A percentile compares a stretch with the other conserved stretches of the same genome.
Conservation (phyloP, 1,140 invertebrate genomes). For the Neodiprion lecontei region DNA sequence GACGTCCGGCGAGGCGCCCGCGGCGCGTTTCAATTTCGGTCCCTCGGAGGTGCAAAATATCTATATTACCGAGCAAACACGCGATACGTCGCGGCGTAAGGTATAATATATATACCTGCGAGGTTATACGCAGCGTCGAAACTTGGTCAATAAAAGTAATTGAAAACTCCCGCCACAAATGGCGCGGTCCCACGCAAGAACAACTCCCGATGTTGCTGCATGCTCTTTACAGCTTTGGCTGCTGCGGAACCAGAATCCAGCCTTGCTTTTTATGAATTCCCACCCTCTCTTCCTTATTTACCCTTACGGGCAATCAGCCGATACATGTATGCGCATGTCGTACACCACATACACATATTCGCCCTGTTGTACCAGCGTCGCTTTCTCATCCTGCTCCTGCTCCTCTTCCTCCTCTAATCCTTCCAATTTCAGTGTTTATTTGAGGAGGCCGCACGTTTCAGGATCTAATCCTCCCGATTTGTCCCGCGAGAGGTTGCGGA, state of each 20-base stretch:
- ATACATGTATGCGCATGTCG: too few species aligned
- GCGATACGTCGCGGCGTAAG: not conserved
- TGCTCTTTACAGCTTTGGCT: too few species aligned
- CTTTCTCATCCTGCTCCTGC: too few species aligned
- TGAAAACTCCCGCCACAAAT: not conserved
- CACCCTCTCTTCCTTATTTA: too few species aligned
- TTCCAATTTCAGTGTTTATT: constrained; percentile 5
- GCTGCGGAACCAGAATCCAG: too few species aligned
- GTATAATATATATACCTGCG: too few species aligned
- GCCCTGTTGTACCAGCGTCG: too few species aligned
- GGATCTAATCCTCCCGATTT: not conserved
- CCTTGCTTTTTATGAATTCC: too few species aligned
- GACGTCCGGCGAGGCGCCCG: not conserved
- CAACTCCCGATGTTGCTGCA: not conserved
- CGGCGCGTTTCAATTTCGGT: constrained; percentile 1
- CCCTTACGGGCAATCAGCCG: too few species aligned
- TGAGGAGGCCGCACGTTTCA: not conserved
- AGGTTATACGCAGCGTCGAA: not conserved
- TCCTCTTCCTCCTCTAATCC: not conserved
- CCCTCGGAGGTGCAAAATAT: constrained; percentile 4
- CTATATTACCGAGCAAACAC: constrained; percentile 7
- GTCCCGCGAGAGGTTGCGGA: not conserved
- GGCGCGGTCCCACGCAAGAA: constrained; percentile 3
- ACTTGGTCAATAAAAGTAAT: constrained; percentile 7
- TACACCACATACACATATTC: too few species aligned